phyloP scores from a whole-genome alignment of 2,888 invertebrate species.

The Drosophila mercatorum region DNA sequence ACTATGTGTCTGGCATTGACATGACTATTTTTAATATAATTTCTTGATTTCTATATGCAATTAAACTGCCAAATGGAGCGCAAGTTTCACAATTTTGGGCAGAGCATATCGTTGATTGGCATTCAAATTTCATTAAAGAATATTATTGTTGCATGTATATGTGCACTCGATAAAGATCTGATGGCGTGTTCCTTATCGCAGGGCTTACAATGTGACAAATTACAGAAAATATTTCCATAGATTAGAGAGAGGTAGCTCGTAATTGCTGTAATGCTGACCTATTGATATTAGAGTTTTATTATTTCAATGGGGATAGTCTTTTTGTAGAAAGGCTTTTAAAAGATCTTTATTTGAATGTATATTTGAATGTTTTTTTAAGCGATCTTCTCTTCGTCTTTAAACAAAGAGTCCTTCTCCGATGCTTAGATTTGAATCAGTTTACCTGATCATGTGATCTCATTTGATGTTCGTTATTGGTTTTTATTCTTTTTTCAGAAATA shows the following conservation, averaged over 20 bases:
- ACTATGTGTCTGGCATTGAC: constrained; percentile 47
- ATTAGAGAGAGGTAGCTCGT: background rate
- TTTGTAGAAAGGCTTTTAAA: too few species aligned
- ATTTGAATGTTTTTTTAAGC: too few species aligned
- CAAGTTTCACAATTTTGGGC: constrained; percentile 35
- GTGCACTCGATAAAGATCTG: background rate
- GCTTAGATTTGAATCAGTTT: too few species aligned
- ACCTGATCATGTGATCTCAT: too few species aligned
- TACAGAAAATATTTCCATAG: background rate
- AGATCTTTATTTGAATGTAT: too few species aligned
- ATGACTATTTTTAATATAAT: constrained; percentile 49
- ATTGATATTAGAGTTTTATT: background rate
- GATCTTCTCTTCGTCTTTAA: background rate
- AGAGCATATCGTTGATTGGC: constrained; percentile 42
- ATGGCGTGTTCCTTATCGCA: constrained; percentile 32
- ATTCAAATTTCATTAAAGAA: constrained; percentile 36
- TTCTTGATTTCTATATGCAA: constrained; percentile 52
- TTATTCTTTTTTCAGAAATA: too few species aligned
- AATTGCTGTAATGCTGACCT: background rate
- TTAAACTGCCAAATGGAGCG: constrained; percentile 66
- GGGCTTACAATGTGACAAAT: constrained; percentile 2
- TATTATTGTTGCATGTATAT: background rate
- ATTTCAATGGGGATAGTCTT: background rate
- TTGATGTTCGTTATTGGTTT: too few species aligned
- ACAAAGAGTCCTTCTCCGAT: too few species aligned